Evolutionary conservation across 2,888 invertebrate genomes (phyloP).

Genomic region (Plusia festucae): DNA sequence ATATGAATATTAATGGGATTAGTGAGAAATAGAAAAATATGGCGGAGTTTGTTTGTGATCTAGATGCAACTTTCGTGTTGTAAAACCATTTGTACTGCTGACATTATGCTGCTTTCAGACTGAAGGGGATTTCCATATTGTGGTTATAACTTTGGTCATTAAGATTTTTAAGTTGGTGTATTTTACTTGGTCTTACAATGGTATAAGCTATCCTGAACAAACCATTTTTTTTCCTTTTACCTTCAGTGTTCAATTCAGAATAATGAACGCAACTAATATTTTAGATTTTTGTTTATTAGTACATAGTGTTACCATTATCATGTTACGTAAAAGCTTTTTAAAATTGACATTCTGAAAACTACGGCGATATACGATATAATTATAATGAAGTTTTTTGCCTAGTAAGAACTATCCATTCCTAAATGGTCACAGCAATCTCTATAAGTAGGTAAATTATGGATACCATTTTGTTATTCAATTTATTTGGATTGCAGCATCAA

Average conservation of each 20-base stretch:
- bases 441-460: too few species aligned
- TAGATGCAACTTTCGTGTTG: slow-evolving; percentile 21
- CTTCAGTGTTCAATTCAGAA: too few species aligned
- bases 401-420: too few species aligned
- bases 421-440: too few species aligned
- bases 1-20: slow-evolving; percentile 57
- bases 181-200: neutral
- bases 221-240: neutral
- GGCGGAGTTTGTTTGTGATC: slow-evolving; percentile 19
- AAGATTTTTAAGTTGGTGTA: slow-evolving; percentile 3
- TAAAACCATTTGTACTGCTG: neutral
- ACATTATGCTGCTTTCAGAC: neutral
- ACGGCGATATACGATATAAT: too few species aligned
- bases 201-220: neutral
- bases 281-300: too few species aligned
- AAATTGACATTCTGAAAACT: too few species aligned
- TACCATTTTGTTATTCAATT: neutral
- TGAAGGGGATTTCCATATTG: neutral
- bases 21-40: slow-evolving; percentile 33
- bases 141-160: slow-evolving; percentile 4
- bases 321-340: too few species aligned
- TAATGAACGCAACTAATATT: too few species aligned
- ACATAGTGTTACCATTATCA: too few species aligned
- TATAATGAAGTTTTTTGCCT: too few species aligned
- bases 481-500: slow-evolving; percentile 3